A percentile compares a stretch with the other conserved stretches of the same genome.
Evolutionary conservation across 2,797 vertebrate species (phyloP).

Genomic region (Typhlichthys subterraneus): DNA sequence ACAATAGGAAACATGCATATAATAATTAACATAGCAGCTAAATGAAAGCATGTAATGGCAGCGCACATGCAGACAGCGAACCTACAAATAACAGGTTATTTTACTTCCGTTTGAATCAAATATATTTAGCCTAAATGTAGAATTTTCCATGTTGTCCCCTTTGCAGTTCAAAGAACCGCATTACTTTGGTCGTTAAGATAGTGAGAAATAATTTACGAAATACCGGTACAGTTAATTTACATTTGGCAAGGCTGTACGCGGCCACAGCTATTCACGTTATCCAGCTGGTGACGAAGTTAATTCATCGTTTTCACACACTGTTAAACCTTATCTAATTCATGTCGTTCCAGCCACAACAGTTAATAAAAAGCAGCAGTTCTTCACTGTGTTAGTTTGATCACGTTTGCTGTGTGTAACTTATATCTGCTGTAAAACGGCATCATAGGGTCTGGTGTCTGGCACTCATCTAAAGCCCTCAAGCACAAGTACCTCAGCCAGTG

Average conservation of each 20-base stretch:
- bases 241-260: slow-evolving; percentile 10
- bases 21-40: slow-evolving; percentile 1
- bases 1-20: slow-evolving; percentile 19
- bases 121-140: neutral
- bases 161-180: too few species aligned
- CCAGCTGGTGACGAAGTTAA: too few species aligned
- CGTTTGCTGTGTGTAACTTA: slow-evolving; percentile 32
- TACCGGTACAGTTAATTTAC: slow-evolving; percentile 19
- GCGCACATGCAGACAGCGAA: slow-evolving; percentile 30
- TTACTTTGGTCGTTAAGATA: neutral
- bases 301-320: too few species aligned
- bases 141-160: neutral
- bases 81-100: slow-evolving; percentile 52
- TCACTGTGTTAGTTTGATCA: slow-evolving; percentile 13
- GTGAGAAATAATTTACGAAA: neutral
- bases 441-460: slow-evolving; percentile 29
- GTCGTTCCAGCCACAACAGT: too few species aligned
- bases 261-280: neutral
- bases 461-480: slow-evolving; percentile 21
- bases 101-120: slow-evolving; percentile 50
- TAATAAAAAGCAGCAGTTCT: too few species aligned
- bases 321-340: too few species aligned
- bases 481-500: slow-evolving; percentile 21
- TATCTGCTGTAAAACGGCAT: slow-evolving; percentile 41
- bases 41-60: slow-evolving; percentile 3